These are phyloP conservation scores for Dinoponera quadriceps DNA, from an alignment of 1,140 invertebrate species.

Conservation along the genomic window DNA sequence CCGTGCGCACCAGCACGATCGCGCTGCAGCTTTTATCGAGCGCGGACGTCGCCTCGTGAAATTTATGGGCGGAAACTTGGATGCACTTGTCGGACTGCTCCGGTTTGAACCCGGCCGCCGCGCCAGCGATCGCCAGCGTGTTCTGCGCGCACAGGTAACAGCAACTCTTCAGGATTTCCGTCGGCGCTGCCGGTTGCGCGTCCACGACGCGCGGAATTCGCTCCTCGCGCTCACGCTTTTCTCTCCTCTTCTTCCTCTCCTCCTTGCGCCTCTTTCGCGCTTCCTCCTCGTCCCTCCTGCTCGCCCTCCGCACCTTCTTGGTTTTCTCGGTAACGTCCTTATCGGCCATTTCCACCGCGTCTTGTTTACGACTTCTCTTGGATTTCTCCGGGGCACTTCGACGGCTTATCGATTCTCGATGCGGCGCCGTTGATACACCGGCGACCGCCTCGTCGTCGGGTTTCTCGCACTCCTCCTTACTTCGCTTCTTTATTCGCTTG, in stretches of 20 bases:
- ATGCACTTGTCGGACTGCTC: conserved; percentile 34
- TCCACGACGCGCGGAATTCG: not conserved
- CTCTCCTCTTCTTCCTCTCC: not conserved
- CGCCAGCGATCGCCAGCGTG: conserved; percentile 53
- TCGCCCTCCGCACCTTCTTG: not conserved
- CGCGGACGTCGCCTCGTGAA: not conserved
- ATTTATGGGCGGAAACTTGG: conserved; percentile 42
- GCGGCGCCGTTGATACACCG: not conserved
- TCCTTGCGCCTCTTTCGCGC: not conserved
- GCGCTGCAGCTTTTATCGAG: conserved; percentile 56
- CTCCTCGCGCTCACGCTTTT: not conserved
- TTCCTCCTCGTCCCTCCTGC: no score
- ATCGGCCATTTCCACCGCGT: not conserved
- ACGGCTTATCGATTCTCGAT: conserved; percentile 26
- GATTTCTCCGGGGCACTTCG: conserved; percentile 14
- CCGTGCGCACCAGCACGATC: conserved; percentile 29
- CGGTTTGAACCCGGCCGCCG: not conserved
- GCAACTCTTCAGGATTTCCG: conserved; percentile 64
- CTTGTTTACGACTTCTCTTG: conserved; percentile 34
- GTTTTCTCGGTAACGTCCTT: not conserved
- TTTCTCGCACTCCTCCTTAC: not conserved
- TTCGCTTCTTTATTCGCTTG: conserved; percentile 10
- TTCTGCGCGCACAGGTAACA: conserved; percentile 70
- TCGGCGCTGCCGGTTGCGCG: no score
- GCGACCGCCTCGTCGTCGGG: not conserved